These are phyloP conservation scores for Alectura lathami DNA, from an alignment of 2,113 vertebrate species.

Conservation along the genomic window DNA sequence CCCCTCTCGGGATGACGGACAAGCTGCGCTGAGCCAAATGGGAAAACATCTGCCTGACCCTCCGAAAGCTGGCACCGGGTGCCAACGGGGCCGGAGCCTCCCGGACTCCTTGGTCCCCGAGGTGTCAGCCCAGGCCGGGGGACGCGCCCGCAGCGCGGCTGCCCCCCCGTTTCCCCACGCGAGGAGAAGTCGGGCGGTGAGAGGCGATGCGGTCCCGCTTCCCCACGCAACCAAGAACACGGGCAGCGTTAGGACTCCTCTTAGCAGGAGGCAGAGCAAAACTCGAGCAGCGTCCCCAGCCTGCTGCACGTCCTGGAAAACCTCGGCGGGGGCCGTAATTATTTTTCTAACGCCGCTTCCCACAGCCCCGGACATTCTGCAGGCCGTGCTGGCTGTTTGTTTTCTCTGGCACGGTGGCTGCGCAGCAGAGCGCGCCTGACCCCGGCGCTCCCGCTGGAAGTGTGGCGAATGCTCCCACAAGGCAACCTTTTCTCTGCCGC, in stretches of 20 bases:
- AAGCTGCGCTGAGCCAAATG: slow-evolving; percentile 7
- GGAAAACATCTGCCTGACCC: slow-evolving; percentile 69
- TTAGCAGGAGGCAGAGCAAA: neutral
- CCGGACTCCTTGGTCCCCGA: neutral
- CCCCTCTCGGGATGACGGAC: slow-evolving; percentile 53
- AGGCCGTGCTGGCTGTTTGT: slow-evolving; percentile 32
- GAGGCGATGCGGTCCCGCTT: neutral
- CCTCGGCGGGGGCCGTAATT: neutral
- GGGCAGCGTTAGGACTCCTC: neutral
- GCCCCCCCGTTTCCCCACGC: neutral
- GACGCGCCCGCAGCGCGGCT: accelerated
- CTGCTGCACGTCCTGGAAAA: neutral
- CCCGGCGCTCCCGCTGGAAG: neutral
- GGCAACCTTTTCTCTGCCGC: slow-evolving; percentile 41
- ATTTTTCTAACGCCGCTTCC: slow-evolving; percentile 51
- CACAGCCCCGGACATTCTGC: slow-evolving; percentile 9
- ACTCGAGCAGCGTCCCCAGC: neutral
- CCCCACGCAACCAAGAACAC: neutral
- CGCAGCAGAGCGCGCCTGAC: slow-evolving; percentile 1
- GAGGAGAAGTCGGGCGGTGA: too few species aligned
- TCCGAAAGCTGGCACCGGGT: slow-evolving; percentile 22
- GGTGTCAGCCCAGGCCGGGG: neutral
- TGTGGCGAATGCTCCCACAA: slow-evolving; percentile 23
- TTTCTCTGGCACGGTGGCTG: slow-evolving; percentile 28
- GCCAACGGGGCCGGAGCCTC: neutral